Conservation (phyloP, 1,140 invertebrate species). For the Bombus confusus region DNA sequence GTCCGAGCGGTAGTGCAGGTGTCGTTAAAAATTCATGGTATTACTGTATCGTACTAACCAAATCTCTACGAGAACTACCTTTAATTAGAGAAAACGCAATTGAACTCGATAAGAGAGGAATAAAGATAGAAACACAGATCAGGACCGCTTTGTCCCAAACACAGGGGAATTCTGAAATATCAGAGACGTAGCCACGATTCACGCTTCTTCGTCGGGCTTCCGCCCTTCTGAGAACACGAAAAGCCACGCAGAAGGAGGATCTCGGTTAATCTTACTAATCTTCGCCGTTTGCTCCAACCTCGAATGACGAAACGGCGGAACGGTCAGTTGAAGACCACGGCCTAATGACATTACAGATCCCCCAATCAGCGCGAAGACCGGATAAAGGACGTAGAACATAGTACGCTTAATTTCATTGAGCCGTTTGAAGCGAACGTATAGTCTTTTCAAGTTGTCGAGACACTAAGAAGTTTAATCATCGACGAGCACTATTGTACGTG, state of each 20-base stretch:
- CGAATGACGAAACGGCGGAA: slow-evolving; percentile 12
- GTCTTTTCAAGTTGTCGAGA: slow-evolving; percentile 15
- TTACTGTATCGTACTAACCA: no score
- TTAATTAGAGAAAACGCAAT: slow-evolving; percentile 53
- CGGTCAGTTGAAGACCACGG: slow-evolving; percentile 56
- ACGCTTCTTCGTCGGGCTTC: slow-evolving; percentile 52
- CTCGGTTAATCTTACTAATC: slow-evolving; percentile 72
- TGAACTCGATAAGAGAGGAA: slow-evolving; percentile 43
- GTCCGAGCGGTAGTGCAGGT: no score
- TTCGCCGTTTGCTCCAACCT: slow-evolving; percentile 60
- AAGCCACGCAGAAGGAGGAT: slow-evolving; percentile 56
- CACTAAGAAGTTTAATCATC: background rate
- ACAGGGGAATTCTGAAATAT: slow-evolving; percentile 13
- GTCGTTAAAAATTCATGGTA: background rate
- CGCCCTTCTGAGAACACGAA: slow-evolving; percentile 21
- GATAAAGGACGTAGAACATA: slow-evolving; percentile 43
- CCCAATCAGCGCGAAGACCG: slow-evolving; percentile 55
- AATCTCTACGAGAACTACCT: background rate
- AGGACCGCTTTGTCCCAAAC: slow-evolving; percentile 6
- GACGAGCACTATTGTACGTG: no score
- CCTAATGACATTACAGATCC: slow-evolving; percentile 64
- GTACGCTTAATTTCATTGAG: slow-evolving; percentile 36
- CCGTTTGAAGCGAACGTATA: background rate
- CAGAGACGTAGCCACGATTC: slow-evolving; percentile 22
- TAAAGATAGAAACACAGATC: slow-evolving; percentile 9